A percentile compares a stretch with the other conserved stretches of the same genome.
phyloP scores from a whole-genome alignment of 1,140 invertebrate species.

The Sminthurides bifidus region DNA sequence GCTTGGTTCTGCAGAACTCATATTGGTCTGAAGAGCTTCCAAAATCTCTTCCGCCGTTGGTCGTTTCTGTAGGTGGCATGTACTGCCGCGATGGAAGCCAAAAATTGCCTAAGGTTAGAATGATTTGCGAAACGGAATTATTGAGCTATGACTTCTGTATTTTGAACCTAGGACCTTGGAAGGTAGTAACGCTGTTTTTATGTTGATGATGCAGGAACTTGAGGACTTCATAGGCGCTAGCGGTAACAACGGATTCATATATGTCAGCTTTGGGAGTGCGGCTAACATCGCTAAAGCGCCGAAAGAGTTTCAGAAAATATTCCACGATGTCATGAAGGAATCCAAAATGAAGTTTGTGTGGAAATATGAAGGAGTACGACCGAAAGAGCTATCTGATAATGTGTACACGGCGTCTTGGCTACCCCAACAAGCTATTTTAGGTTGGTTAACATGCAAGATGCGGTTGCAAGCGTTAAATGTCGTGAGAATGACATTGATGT shows the following conservation, averaged over 20 bases:
- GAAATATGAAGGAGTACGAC: conserved; percentile 25
- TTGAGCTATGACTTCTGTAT: too few species aligned
- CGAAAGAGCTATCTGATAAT: conserved; percentile 3
- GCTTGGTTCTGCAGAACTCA: conserved; percentile 8
- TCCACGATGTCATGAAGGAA: conserved; percentile 12
- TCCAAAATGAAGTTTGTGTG: conserved; percentile 18
- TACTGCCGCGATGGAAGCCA: not conserved
- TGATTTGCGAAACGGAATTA: too few species aligned
- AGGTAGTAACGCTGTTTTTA: not conserved
- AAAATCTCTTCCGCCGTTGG: conserved; percentile 7
- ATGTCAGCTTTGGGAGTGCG: conserved; percentile 18
- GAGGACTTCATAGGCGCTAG: conserved; percentile 8
- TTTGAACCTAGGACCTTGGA: not conserved
- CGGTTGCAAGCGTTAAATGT: not conserved
- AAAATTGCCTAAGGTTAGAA: conserved; percentile 10
- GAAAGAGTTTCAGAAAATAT: conserved; percentile 11
- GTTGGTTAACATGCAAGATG: not conserved
- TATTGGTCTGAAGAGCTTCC: conserved; percentile 15
- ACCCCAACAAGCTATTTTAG: conserved; percentile 18
- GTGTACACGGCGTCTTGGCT: conserved; percentile 12
- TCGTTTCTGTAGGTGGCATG: conserved; percentile 10
- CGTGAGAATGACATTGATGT: not conserved
- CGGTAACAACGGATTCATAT: conserved; percentile 14
- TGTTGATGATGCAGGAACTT: conserved; percentile 7
- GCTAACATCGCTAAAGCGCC: not conserved